Conservation (phyloP, 1,140 invertebrate species). For the Bathynomus jamesi region DNA sequence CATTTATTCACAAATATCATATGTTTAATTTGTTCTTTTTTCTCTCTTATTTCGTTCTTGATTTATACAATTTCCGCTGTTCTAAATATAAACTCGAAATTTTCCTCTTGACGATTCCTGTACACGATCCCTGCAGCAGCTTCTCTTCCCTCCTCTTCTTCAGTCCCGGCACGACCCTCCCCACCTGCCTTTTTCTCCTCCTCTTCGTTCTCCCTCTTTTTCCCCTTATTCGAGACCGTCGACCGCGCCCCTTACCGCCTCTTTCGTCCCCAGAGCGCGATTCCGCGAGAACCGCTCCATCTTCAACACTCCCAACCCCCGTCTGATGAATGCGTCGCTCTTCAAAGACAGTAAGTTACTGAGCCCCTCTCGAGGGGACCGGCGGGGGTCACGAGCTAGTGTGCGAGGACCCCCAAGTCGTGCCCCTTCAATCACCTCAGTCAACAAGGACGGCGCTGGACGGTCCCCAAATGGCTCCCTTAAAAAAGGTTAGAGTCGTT, state of each 20-base stretch:
- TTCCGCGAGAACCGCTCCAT: slow-evolving; percentile 86
- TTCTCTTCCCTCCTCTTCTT: neutral
- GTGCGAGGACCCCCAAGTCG: slow-evolving; percentile 63
- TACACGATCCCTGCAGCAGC: neutral
- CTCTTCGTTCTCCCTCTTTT: neutral
- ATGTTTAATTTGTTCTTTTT: neutral
- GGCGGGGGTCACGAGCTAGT: slow-evolving; percentile 57
- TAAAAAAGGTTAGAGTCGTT: slow-evolving; percentile 32
- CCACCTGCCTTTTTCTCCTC: neutral
- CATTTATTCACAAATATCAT: too few species aligned
- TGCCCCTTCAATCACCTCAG: slow-evolving; percentile 52
- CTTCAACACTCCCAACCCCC: slow-evolving; percentile 87
- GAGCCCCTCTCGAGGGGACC: slow-evolving; percentile 56
- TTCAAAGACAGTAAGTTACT: slow-evolving; percentile 69
- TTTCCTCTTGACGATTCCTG: neutral
- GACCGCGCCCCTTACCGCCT: neutral
- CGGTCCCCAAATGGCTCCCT: slow-evolving; percentile 34
- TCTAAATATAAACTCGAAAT: neutral
- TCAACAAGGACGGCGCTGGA: slow-evolving; percentile 29
- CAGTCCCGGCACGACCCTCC: neutral
- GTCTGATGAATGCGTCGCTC: slow-evolving; percentile 54
- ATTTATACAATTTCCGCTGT: neutral
- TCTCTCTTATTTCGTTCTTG: neutral
- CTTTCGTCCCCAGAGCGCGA: slow-evolving; percentile 58
- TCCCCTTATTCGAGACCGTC: neutral